Conservation (phyloP, 2,888 invertebrate genomes). For the Platycheirus rosarum region DNA sequence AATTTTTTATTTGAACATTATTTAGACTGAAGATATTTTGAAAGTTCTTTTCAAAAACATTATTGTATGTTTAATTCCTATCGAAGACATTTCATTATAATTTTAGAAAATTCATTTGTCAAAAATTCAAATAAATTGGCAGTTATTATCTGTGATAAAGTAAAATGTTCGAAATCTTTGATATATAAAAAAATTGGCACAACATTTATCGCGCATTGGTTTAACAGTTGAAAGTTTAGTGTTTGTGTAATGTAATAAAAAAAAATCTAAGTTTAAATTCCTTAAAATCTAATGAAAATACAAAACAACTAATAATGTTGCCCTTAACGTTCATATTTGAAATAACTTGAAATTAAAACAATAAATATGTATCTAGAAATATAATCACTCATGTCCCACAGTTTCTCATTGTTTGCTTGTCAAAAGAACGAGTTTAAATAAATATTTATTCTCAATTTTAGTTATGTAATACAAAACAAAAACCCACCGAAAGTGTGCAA, state of each 20-base stretch:
- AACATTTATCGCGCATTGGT: slow-evolving; percentile 10
- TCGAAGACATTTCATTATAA: slow-evolving; percentile 36
- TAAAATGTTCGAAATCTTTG: slow-evolving; percentile 18
- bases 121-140: slow-evolving; percentile 48
- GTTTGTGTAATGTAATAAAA: slow-evolving; percentile 17
- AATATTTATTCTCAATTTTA: too few relatives aligned
- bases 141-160: slow-evolving; percentile 68
- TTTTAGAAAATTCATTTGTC: slow-evolving; percentile 20
- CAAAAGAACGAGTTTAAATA: too few relatives aligned
- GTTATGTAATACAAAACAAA: not conserved
- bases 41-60: slow-evolving; percentile 24
- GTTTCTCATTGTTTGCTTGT: not conserved
- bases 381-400: not conserved
- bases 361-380: not conserved
- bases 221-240: slow-evolving; percentile 13
- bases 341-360: not conserved
- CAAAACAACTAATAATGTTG: not conserved
- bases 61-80: slow-evolving; percentile 20
- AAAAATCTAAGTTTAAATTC: not conserved
- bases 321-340: slow-evolving; percentile 6
- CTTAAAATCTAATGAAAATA: not conserved
- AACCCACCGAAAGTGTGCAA: slow-evolving; percentile 52
- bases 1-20: slow-evolving; percentile 28
- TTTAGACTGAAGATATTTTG: slow-evolving; percentile 61
- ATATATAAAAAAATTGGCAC: slow-evolving; percentile 30